A percentile compares a stretch with the other conserved stretches of the same genome.
Conservation (phyloP, 1,140 invertebrate species). For the Nephila pilipes region DNA sequence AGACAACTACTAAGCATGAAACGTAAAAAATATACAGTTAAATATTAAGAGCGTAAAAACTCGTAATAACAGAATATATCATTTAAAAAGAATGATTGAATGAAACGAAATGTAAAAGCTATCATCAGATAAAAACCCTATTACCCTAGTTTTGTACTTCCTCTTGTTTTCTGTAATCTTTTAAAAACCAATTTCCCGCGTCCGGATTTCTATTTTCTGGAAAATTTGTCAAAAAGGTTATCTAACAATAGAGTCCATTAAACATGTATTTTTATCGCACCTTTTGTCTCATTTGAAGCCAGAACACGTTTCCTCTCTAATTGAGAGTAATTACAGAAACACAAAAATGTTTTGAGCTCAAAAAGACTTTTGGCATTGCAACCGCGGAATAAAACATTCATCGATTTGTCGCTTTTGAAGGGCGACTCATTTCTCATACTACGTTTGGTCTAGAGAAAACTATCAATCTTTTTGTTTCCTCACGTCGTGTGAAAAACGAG, state of each 20-base stretch:
- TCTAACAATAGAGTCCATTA: background rate
- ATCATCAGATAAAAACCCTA: background rate
- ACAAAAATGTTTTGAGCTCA: background rate
- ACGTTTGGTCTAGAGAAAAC: background rate
- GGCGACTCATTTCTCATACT: background rate
- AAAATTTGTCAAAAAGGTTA: background rate
- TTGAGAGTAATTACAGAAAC: slow-evolving; percentile 16
- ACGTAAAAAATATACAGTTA: no score
- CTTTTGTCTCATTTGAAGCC: background rate
- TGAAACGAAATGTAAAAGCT: no score
- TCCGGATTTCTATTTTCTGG: background rate
- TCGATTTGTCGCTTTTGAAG: background rate
- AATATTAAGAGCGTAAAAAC: no score
- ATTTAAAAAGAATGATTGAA: no score
- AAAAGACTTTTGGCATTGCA: slow-evolving; percentile 27
- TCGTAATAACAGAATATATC: no score
- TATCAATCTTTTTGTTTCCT: no score
- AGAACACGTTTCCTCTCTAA: background rate
- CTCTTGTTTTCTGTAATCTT: background rate
- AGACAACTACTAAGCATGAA: no score
- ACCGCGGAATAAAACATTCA: slow-evolving; percentile 7
- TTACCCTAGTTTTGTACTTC: background rate
- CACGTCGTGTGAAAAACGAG: no score
- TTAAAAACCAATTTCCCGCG: background rate
- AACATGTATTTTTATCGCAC: background rate